Conservation (phyloP, 2,113 vertebrate species). For the Ia io region DNA sequence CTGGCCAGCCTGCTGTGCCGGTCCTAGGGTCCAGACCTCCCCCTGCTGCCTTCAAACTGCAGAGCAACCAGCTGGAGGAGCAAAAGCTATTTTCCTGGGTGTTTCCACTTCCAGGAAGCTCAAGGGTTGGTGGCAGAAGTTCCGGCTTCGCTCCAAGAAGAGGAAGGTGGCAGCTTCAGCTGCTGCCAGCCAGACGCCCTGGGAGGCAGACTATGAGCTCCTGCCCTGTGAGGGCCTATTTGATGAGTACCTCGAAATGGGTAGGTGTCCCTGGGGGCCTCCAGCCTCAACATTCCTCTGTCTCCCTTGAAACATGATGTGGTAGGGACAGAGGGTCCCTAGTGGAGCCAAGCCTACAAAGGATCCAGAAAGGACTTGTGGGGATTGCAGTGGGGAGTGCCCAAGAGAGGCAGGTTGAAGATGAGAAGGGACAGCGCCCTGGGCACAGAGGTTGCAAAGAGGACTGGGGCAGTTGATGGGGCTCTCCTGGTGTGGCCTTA, state of each 20-base stretch:
- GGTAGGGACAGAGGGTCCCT: neutral
- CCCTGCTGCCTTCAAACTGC: too few relatives aligned
- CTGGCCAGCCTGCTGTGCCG: too few relatives aligned
- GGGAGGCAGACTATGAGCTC: constrained; percentile 82
- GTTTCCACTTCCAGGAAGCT: constrained; percentile 76
- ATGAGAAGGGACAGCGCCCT: fast-evolving
- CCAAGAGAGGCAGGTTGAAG: too few relatives aligned
- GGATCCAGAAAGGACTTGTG: neutral
- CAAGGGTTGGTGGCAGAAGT: constrained; percentile 81
- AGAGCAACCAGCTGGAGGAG: neutral
- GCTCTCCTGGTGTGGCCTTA: neutral
- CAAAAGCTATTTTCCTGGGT: neutral
- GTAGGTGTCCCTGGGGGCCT: constrained; percentile 54
- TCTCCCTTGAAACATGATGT: neutral
- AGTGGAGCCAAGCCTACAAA: neutral
- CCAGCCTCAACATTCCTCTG: neutral
- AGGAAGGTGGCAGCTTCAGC: fast-evolving
- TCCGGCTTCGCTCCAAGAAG: constrained; percentile 7
- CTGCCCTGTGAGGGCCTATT: constrained; percentile 83
- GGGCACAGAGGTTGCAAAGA: too few relatives aligned
- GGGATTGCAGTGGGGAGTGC: fast-evolving
- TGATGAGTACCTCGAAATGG: constrained; percentile 85
- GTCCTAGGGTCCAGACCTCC: neutral
- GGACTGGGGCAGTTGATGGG: fast-evolving
- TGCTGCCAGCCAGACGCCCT: constrained; percentile 14